Conservation (phyloP, 2,888 invertebrate genomes). For the Drosophila borborema region DNA sequence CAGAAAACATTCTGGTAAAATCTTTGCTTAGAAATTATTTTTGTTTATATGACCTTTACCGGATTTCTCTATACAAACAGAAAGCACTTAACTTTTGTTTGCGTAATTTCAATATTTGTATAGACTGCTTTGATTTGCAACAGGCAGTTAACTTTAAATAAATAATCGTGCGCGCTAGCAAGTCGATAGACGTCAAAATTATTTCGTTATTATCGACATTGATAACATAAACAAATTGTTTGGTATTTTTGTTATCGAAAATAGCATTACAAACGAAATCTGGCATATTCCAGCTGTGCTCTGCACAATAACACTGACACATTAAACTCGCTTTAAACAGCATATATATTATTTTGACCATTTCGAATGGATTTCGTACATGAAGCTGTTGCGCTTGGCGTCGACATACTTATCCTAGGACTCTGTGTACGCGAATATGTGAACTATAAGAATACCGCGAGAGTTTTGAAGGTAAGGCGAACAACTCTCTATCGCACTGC, state of each 20-base stretch:
- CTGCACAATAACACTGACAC: constrained; percentile 30
- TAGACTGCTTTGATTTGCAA: background rate
- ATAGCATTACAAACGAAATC: background rate
- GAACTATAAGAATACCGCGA: constrained; percentile 90
- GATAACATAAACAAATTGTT: constrained; percentile 21
- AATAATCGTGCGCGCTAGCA: constrained; percentile 5
- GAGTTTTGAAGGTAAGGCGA: constrained; percentile 88
- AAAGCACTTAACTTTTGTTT: constrained; percentile 42
- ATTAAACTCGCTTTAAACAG: constrained; percentile 11
- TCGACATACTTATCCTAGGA: constrained; percentile 91
- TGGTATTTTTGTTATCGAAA: constrained; percentile 26
- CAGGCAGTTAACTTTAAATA: background rate
- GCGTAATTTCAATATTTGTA: constrained; percentile 38
- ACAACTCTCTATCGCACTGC: background rate
- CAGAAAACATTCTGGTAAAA: constrained; percentile 38
- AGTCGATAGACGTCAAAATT: constrained; percentile 5
- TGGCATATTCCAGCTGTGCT: constrained; percentile 6
- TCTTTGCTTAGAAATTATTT: constrained; percentile 24
- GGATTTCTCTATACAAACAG: constrained; percentile 25
- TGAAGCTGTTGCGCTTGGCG: constrained; percentile 90
- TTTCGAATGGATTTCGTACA: constrained; percentile 90
- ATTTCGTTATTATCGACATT: constrained; percentile 6
- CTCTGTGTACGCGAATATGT: constrained; percentile 91
- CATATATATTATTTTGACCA: constrained; percentile 27
- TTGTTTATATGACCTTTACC: constrained; percentile 4